Conservation (phyloP, 2,797 vertebrate genomes). For the Sus cebifrons region DNA sequence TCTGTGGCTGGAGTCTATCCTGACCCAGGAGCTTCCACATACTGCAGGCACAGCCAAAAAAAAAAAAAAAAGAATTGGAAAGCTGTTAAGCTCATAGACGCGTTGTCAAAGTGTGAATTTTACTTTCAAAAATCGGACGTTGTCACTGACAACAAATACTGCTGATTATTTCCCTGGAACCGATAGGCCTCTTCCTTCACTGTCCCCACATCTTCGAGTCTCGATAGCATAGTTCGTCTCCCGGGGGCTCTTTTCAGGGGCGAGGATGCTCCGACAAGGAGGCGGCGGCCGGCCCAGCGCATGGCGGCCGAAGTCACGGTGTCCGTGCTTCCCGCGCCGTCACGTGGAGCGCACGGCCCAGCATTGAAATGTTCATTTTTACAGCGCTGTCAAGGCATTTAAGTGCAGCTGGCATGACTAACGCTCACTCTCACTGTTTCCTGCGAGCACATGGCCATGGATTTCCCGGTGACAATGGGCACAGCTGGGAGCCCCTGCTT, state of each 20-base stretch:
- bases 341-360: background rate
- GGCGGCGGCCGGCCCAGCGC: background rate
- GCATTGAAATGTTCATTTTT: too few species aligned
- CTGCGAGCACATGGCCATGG: fast-evolving
- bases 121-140: background rate
- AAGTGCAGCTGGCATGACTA: background rate
- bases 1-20: too few species aligned
- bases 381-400: too few species aligned
- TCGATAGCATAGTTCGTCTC: fast-evolving
- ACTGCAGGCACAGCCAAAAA: too few species aligned
- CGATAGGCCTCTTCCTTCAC: background rate
- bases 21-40: too few species aligned
- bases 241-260: background rate
- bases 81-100: background rate
- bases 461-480: fast-evolving
- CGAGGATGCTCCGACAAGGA: fast-evolving
- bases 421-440: background rate
- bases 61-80: background rate
- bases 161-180: background rate
- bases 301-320: fast-evolving
- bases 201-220: too few species aligned
- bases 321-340: background rate
- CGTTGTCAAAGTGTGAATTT: background rate
- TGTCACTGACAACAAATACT: too few species aligned
- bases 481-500: fast-evolving